Evolutionary conservation across 2,113 vertebrate genomes (phyloP), one percentile per base, ranked within the genome.

Genomic region (Macheiramphus alcinus): DNA sequence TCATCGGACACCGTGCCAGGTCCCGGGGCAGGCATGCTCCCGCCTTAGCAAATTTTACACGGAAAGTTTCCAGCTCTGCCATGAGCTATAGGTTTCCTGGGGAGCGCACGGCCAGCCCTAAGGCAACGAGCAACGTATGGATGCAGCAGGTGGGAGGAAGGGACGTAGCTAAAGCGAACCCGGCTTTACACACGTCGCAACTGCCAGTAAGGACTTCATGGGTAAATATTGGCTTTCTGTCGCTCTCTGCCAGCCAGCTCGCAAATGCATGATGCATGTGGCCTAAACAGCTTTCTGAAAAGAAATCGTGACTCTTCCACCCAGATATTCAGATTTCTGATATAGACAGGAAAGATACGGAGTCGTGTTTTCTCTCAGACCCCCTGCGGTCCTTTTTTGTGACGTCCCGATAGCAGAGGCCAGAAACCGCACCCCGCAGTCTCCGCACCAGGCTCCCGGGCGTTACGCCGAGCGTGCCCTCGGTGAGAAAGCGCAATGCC

Each of bases 141-240:
- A 42, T 2, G 5, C 2, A 14, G 87, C 56, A 87, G 56, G 80
- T 80, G 78, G 83, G 86, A 89, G 42, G 58, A 86, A 85, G 45
- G 70, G 89, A 85, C 0, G 1, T 5, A 79, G 58, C 25, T 52
- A 56, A 72, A 91, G 80, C 0, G 1, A 91, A 45, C 6, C 2
- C 0, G 0, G 75, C 36, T 75, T 45, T 65, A 89, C 36, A 20
- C 63, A 40, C 2, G 0, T 27, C 0, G 0, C 48, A 68, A 81
- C 23, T 56, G 61, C 86, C 56, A 85, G 66, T 14, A n/a, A 84
- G 73, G 86, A 65, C 66, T 8, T 42, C 62, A 50, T 0, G 45
- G 74, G 63, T 72, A 91, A 96, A 86, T 16, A 42, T 1, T 40
- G 58, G 70, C 84, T 94, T 87, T 68, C 56, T 10, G 32, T 19